These are phyloP conservation scores for Eristalis arbustorum DNA, from an alignment of 2,888 invertebrate genomes.

Conservation along the genomic window DNA sequence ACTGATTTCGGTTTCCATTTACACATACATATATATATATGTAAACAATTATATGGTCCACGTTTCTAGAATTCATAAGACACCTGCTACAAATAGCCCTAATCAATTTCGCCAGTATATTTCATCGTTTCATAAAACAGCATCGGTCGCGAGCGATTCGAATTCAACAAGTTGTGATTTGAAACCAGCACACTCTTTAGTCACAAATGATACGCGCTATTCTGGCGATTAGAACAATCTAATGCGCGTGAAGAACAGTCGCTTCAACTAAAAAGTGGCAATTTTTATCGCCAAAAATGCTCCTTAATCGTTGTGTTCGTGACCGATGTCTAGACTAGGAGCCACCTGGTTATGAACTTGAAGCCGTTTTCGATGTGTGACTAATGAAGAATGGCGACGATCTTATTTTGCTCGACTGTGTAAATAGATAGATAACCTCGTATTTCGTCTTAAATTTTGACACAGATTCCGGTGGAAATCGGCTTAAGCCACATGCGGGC, in stretches of 20 bases:
- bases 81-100: background rate
- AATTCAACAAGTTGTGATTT: background rate
- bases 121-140: constrained; percentile 6
- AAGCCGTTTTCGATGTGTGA: background rate
- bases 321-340: constrained; percentile 29
- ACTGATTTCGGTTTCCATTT: constrained; percentile 3
- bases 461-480: constrained; percentile 2
- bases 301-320: background rate
- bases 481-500: constrained; percentile 2
- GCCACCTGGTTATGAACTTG: constrained; percentile 35
- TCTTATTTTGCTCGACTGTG: background rate
- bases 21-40: too few relatives aligned
- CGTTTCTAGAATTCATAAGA: background rate
- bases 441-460: constrained; percentile 25
- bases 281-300: constrained; percentile 2
- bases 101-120: constrained; percentile 6
- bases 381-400: constrained; percentile 11
- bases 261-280: background rate
- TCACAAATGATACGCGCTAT: background rate
- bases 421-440: constrained; percentile 15
- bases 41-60: background rate
- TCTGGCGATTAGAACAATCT: background rate
- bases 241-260: background rate
- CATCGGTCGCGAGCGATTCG: background rate
- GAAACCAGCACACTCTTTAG: background rate